Conservation (phyloP, 2,888 invertebrate genomes). For the Drosophila hamatofila region DNA sequence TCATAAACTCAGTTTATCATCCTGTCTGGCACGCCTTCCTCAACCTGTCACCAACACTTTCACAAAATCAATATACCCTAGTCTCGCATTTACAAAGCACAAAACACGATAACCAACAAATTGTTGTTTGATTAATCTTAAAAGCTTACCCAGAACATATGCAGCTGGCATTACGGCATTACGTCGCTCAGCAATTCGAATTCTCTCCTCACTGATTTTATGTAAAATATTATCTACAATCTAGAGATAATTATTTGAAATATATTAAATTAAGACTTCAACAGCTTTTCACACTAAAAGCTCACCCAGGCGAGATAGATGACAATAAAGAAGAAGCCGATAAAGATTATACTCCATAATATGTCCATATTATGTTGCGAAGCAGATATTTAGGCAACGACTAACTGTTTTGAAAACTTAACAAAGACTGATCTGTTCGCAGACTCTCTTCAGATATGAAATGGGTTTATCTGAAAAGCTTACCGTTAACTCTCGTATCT, state of each 20-base stretch:
- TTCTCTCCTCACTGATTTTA: background rate
- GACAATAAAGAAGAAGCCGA: background rate
- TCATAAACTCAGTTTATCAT: background rate
- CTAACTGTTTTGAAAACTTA: background rate
- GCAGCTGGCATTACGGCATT: background rate
- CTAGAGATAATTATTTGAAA: background rate
- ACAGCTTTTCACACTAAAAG: background rate
- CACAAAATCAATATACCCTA: background rate
- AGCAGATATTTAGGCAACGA: background rate
- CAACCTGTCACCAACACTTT: background rate
- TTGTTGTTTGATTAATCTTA: background rate
- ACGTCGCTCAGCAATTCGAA: background rate
- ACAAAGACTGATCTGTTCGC: background rate
- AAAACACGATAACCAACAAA: background rate
- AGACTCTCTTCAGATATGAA: background rate
- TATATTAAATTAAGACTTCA: background rate
- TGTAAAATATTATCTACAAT: slow-evolving; percentile 1
- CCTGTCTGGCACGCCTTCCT: background rate
- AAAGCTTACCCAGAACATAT: slow-evolving; percentile 7
- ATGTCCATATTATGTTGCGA: background rate
- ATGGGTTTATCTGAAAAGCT: slow-evolving; percentile 17
- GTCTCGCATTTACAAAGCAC: background rate
- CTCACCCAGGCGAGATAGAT: slow-evolving; percentile 24
- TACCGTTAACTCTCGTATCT: slow-evolving; percentile 6
- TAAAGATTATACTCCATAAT: background rate